These are phyloP conservation scores for Ditylenchus dipsaci DNA, from an alignment of 1,140 invertebrate genomes.

Conservation along the genomic window DNA sequence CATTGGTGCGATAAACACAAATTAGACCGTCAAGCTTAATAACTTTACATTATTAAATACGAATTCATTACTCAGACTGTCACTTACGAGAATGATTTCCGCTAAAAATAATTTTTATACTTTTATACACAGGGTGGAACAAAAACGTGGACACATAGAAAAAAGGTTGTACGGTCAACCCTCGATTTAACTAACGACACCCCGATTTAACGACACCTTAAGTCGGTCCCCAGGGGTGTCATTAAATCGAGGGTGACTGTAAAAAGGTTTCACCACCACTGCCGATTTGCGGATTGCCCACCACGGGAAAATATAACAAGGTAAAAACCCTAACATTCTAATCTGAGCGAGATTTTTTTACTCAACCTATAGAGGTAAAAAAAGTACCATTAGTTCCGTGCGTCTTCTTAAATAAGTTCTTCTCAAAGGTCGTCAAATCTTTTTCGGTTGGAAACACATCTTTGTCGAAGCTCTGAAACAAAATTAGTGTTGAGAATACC, in stretches of 20 bases:
- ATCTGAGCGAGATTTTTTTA: conserved; percentile 17
- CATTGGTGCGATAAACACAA: conserved; percentile 92
- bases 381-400: conserved; percentile 69
- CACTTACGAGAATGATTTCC: neutral
- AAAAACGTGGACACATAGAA: too few species aligned
- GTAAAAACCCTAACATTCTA: too few species aligned
- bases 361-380: conserved; percentile 4
- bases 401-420: conserved; percentile 94
- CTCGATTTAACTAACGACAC: too few species aligned
- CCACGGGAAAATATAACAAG: too few species aligned
- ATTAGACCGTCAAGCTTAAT: conserved; percentile 89
- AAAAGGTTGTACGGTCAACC: too few species aligned
- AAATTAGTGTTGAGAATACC: too few species aligned
- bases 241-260: too few species aligned
- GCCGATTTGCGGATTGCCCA: too few species aligned
- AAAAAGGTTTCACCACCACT: too few species aligned
- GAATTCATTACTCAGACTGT: conserved; percentile 64
- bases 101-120: conserved; percentile 15
- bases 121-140: too few species aligned
- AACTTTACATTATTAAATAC: conserved; percentile 78
- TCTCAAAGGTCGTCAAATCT: conserved; percentile 93
- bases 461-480: conserved; percentile 79
- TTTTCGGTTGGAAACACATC: conserved; percentile 81
- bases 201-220: too few species aligned
- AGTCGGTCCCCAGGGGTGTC: too few species aligned